Base-by-base conservation (phyloP, 2,888 invertebrate genomes). In the Hypselothyrea guttata region DNA sequence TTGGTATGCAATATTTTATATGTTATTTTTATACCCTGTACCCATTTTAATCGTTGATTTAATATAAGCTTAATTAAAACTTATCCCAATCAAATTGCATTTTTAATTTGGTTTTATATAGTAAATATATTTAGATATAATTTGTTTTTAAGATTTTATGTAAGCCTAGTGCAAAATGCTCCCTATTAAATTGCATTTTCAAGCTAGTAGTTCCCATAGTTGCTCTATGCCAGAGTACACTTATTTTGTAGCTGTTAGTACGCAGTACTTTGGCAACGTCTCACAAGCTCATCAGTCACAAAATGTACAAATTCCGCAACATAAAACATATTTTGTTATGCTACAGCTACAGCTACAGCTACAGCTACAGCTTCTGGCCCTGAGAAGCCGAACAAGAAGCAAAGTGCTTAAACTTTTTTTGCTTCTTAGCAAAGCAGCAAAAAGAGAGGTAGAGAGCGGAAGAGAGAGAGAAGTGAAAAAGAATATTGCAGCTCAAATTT, bases 291-390 rank as follows among this genome's bases (percentile, higher is more conserved):
- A 84, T 84, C 83, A 78, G 68, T 84, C 72, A 82, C 65, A 69
- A 64, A 83, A 83, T 79, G 71, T 65, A 78, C 63, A 78, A 84
- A 84, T 78, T 84, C 48, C 58, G 34, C 55, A 59, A 65, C 79
- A 78, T 83, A 83, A 78, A 78, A 75, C 85, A 83, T 83, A 83
- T 84, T 84, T 84, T 61, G 62, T 68, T 83, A 58, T 61, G 49
- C 48, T 16, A n/a, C n/a, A n/a, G n/a, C n/a, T n/a, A n/a, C n/a
- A n/a, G n/a, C n/a, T n/a, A n/a, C n/a, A n/a, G n/a, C n/a, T n/a
- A n/a, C n/a, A n/a, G n/a, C n/a, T n/a, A n/a, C n/a, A n/a, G n/a
- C n/a, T n/a, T n/a, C n/a, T n/a, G n/a, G n/a, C 9, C 1, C 38
- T 8, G 33, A 33, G 33, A 48, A 48, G 64, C n/a, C 40, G 18